Evolutionary conservation across 2,113 vertebrate species (phyloP).

Genomic region (Nansenia antarctica): DNA sequence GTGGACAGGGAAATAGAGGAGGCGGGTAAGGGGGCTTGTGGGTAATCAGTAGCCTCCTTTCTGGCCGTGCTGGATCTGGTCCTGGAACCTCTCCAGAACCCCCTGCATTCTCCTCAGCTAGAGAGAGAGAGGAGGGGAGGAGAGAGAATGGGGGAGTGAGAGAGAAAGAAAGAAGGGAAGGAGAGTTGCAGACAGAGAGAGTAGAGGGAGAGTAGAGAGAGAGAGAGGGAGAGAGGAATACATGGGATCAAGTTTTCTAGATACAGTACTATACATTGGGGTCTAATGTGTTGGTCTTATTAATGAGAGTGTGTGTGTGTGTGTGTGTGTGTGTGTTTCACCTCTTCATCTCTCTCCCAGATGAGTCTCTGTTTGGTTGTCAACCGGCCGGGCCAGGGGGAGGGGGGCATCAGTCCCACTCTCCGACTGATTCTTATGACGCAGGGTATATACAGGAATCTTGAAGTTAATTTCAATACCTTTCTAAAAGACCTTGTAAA

Average conservation of each 20-base stretch:
- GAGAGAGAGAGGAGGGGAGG: too few relatives aligned
- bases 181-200: background rate
- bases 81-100: conserved; percentile 90
- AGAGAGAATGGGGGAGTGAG: conserved; percentile 15
- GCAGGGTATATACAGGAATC: too few relatives aligned
- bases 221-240: background rate
- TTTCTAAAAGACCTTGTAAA: too few relatives aligned
- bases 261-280: too few relatives aligned
- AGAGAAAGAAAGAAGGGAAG: background rate
- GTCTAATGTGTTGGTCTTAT: background rate
- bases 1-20: too few relatives aligned
- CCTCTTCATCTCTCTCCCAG: too few relatives aligned
- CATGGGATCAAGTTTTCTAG: background rate
- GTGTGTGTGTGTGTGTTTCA: background rate
- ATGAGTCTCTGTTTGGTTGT: too few relatives aligned
- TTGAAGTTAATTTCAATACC: too few relatives aligned
- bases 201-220: background rate
- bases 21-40: background rate
- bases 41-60: conserved; percentile 46
- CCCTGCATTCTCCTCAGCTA: conserved; percentile 90
- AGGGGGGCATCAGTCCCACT: too few relatives aligned
- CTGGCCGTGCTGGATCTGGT: conserved; percentile 79
- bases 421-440: too few relatives aligned
- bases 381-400: too few relatives aligned
- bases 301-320: background rate